Conservation (phyloP, 1,140 invertebrate species). For the Coelopa frigida region DNA sequence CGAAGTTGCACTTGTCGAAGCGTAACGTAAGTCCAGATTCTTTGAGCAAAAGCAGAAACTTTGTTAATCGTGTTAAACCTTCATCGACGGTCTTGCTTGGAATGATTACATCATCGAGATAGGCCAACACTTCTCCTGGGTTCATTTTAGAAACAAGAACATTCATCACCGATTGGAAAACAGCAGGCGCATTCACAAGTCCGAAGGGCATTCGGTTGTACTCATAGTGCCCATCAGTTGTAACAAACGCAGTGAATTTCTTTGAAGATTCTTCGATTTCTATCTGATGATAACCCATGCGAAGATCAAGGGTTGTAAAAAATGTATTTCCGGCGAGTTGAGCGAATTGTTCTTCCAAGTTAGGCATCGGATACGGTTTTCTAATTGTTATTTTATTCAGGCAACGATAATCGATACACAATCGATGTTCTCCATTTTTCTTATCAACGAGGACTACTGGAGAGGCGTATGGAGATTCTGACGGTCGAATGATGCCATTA, state of each 20-base stretch:
- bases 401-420: conserved; percentile 19
- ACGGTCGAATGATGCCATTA: not conserved
- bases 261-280: conserved; percentile 27
- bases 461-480: conserved; percentile 7
- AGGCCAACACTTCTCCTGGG: conserved; percentile 7
- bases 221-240: conserved; percentile 23
- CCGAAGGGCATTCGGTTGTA: conserved; percentile 27
- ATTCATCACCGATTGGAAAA: conserved; percentile 9
- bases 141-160: not conserved
- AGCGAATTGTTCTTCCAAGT: conserved; percentile 46
- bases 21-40: not conserved
- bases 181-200: conserved; percentile 17
- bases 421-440: conserved; percentile 11
- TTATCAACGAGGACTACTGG: conserved; percentile 6
- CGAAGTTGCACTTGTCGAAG: no score
- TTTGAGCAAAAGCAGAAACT: conserved; percentile 1
- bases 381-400: conserved; percentile 41
- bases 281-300: conserved; percentile 48
- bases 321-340: conserved; percentile 25
- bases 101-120: conserved; percentile 8
- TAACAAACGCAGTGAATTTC: conserved; percentile 45
- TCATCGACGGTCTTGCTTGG: not conserved
- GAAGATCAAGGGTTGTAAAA: conserved; percentile 47
- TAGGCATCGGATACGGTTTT: conserved; percentile 49
- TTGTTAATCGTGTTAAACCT: not conserved